Conservation (phyloP, 1,140 invertebrate species). For the Brachionus calyciflorus region DNA sequence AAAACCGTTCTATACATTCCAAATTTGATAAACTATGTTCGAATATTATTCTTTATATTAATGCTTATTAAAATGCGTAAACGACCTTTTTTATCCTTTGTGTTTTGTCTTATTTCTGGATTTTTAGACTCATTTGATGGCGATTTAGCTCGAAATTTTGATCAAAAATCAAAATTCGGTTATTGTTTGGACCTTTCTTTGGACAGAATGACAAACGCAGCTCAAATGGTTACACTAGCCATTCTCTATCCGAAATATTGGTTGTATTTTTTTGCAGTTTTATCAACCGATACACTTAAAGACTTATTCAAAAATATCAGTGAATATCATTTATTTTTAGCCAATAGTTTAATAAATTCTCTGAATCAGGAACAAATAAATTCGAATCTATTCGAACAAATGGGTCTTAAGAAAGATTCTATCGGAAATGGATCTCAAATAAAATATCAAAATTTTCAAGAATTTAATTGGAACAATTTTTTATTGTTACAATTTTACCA, state of each 20-base stretch:
- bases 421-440: background rate
- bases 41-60: background rate
- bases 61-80: conserved; percentile 14
- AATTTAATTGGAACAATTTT: background rate
- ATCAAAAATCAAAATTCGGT: conserved; percentile 24
- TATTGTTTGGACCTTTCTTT: background rate
- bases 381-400: background rate
- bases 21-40: conserved; percentile 4
- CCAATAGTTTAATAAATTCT: background rate
- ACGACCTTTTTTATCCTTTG: background rate
- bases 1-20: background rate
- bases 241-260: conserved; percentile 16
- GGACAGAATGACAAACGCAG: background rate
- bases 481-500: background rate
- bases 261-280: background rate
- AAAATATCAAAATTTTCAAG: background rate
- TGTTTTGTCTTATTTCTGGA: background rate
- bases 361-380: background rate
- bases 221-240: background rate
- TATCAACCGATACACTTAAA: background rate
- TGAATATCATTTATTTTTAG: background rate
- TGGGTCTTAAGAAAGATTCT: background rate
- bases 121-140: conserved; percentile 18
- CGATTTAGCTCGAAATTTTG: background rate
- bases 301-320: background rate